Evolutionary conservation across 2,113 vertebrate species (phyloP), one percentile per base, ranked within the genome.

Genomic region (Empidonax alnorum): DNA sequence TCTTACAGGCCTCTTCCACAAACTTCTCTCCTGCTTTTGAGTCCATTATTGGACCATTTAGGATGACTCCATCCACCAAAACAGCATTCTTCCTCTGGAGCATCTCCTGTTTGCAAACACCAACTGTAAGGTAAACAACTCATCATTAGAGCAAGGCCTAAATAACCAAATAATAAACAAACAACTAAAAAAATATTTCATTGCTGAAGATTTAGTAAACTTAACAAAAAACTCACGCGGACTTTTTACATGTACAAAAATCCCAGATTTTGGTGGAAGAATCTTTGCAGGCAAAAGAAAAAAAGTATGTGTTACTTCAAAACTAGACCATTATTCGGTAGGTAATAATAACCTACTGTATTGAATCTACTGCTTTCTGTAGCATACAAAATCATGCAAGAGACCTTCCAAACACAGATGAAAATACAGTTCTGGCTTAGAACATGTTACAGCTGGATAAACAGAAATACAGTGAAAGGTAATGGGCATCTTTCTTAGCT

Each of bases 21-120:
- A 99, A 98, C 73, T 97, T 97, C 90, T 98, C 98, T 90, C 98
- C 97, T 77, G 97, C 95, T 87, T 91, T 97, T 47, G 92, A 86
- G 46, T 99, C 96, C 85, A 96, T 95, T 46, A 97, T 96, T 3
- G 98, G 97, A 33, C 98, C 98, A 52, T 98, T 98, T 85, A 99
- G 90, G 39, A 97, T 5, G 14, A 98, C 73, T 1, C 97, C 98
- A 83, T 98, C 98, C 79, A 98, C 97, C 23, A 98, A 94, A 85
- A 98, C 87, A 24, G 97, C 94, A 22, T 79, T 98, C 78, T 97
- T 98, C 69, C 94, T 96, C 44, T 96, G 94, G 23, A 93, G 59
- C 88, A 91, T 95, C 55, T 98, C 98, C 37, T 81, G 89, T 42
- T 92, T 96, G 76, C 76, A 72, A 33, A 14, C 56, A 71, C 58